Evolutionary conservation across 1,140 invertebrate species (phyloP).

Genomic region (Drosophila guanche): DNA sequence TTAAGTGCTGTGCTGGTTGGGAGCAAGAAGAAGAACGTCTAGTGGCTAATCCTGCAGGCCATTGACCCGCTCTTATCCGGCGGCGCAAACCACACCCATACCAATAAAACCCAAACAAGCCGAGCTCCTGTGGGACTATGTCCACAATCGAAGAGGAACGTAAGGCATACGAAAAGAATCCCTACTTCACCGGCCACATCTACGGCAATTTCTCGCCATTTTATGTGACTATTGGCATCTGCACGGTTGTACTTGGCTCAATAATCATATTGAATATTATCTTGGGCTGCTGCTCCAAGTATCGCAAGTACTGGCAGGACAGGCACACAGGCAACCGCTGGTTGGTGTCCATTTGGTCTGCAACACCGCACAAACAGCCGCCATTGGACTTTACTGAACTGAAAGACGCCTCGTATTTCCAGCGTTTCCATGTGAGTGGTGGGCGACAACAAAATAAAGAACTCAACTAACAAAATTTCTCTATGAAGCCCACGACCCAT

Average conservation of each 20-base stretch:
- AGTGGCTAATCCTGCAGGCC: conserved; percentile 30
- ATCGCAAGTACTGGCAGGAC: conserved; percentile 92
- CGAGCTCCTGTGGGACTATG: conserved; percentile 82
- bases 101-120: conserved; percentile 17
- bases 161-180: conserved; percentile 87
- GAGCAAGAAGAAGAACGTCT: conserved; percentile 19
- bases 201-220: conserved; percentile 89
- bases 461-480: background rate
- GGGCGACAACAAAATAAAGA: too few relatives aligned
- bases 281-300: conserved; percentile 91
- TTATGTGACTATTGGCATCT: conserved; percentile 91
- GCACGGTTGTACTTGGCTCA: conserved; percentile 87
- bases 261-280: conserved; percentile 90
- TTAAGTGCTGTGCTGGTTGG: conserved; percentile 16
- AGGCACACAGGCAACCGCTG: conserved; percentile 93
- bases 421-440: conserved; percentile 68
- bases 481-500: conserved; percentile 66
- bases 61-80: conserved; percentile 12
- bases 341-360: conserved; percentile 92
- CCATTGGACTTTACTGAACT: conserved; percentile 91
- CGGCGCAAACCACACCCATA: conserved; percentile 36
- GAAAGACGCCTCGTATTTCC: conserved; percentile 84
- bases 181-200: conserved; percentile 86
- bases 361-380: conserved; percentile 92
- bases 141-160: conserved; percentile 87